Percentiles rank a stretch among this genome's conserved stretches.
These are phyloP conservation scores for Vespertilio murinus DNA, from an alignment of 2,797 vertebrate genomes.

Conservation along the genomic window DNA sequence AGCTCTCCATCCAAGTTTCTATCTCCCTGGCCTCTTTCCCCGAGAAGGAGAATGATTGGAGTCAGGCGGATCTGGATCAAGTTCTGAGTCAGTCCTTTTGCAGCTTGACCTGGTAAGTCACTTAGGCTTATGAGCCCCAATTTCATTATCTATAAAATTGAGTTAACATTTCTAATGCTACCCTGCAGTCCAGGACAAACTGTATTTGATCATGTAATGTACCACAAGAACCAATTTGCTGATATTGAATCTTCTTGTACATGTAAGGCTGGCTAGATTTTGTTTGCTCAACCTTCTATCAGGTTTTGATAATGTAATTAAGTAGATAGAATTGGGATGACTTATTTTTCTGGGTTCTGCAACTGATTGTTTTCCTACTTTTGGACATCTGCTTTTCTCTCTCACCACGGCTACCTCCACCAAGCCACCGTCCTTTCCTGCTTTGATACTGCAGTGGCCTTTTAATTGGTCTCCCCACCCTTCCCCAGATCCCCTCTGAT, in stretches of 20 bases:
- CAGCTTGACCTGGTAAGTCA: background rate
- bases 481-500: background rate
- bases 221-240: background rate
- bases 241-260: background rate
- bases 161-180: background rate
- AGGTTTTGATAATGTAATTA: background rate
- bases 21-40: background rate
- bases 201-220: background rate
- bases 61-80: background rate
- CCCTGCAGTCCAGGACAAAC: background rate
- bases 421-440: background rate
- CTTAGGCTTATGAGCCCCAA: slow-evolving; percentile 24
- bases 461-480: background rate
- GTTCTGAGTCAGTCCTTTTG: background rate
- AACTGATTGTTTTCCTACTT: background rate
- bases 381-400: background rate
- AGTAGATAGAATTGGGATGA: background rate
- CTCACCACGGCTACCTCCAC: background rate
- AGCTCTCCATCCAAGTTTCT: background rate
- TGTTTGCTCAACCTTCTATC: background rate
- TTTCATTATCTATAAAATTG: slow-evolving; percentile 29
- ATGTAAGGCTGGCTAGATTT: background rate
- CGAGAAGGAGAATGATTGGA: background rate
- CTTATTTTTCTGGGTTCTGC: slow-evolving; percentile 17
- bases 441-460: background rate